These are phyloP conservation scores for Drosophila sproati DNA, from an alignment of 1,140 invertebrate species.

Conservation along the genomic window DNA sequence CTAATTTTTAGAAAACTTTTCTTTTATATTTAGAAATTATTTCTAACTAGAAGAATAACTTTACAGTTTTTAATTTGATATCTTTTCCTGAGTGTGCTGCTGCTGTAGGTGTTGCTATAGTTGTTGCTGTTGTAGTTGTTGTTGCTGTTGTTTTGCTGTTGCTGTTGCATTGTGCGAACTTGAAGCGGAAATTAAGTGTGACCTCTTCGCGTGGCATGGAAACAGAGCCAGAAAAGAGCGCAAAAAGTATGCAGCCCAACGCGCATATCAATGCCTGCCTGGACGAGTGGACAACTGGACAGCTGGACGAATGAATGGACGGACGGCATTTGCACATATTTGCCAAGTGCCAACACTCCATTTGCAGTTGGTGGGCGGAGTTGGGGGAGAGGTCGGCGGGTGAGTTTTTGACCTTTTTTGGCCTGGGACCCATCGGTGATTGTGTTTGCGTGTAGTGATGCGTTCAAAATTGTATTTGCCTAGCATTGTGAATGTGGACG, in stretches of 20 bases:
- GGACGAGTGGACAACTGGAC: constrained; percentile 5
- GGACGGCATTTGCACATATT: constrained; percentile 38
- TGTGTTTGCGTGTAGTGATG: constrained; percentile 82
- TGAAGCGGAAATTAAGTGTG: constrained; percentile 81
- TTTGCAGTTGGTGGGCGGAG: constrained; percentile 53
- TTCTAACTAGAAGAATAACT: too few species aligned
- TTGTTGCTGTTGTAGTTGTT: not conserved
- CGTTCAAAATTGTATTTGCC: constrained; percentile 81
- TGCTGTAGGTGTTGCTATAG: too few species aligned
- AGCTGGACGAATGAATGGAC: constrained; percentile 11
- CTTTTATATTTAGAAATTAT: too few species aligned
- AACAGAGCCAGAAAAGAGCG: constrained; percentile 44
- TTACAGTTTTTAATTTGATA: too few species aligned
- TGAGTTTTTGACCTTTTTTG: not conserved
- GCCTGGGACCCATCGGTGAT: constrained; percentile 55
- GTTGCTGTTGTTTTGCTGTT: constrained; percentile 7
- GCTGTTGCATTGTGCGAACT: constrained; percentile 50
- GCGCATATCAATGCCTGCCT: constrained; percentile 66
- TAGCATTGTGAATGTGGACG: constrained; percentile 59
- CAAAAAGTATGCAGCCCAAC: constrained; percentile 44
- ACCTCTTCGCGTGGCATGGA: constrained; percentile 72
- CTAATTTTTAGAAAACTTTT: too few species aligned
- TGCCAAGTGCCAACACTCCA: constrained; percentile 73
- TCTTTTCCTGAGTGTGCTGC: too few species aligned
- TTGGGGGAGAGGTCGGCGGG: not conserved